phyloP scores from a whole-genome alignment of 2,797 vertebrate genomes.

The Anguilla marmorata region DNA sequence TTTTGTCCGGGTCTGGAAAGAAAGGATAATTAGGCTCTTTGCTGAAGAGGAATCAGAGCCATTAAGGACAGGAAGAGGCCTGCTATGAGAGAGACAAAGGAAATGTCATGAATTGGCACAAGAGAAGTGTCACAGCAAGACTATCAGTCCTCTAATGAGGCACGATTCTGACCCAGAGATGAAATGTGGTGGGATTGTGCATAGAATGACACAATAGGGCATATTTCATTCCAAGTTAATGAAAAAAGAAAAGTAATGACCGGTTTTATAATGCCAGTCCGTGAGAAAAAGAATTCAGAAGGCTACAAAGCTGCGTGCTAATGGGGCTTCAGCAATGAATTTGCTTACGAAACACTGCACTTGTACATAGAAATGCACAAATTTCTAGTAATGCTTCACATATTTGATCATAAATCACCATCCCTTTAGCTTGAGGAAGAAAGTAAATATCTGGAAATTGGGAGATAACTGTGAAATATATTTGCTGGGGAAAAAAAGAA shows the following conservation, averaged over 20 bases:
- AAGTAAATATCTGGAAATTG: neutral
- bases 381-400: neutral
- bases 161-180: neutral
- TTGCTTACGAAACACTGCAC: neutral
- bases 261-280: neutral
- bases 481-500: neutral
- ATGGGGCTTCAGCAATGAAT: neutral
- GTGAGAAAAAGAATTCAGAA: neutral
- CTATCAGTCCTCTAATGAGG: neutral
- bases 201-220: neutral
- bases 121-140: neutral
- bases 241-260: neutral
- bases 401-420: neutral
- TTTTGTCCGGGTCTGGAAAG: neutral
- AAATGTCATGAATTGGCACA: neutral
- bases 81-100: neutral
- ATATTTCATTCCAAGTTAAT: neutral
- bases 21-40: neutral
- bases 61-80: neutral
- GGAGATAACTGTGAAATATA: neutral
- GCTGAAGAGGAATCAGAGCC: neutral
- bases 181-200: neutral
- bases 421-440: neutral
- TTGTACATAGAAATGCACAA: neutral
- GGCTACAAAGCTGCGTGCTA: neutral